These are phyloP conservation scores for Carassius auratus DNA, from an alignment of 2,113 vertebrate species.

Conservation along the genomic window DNA sequence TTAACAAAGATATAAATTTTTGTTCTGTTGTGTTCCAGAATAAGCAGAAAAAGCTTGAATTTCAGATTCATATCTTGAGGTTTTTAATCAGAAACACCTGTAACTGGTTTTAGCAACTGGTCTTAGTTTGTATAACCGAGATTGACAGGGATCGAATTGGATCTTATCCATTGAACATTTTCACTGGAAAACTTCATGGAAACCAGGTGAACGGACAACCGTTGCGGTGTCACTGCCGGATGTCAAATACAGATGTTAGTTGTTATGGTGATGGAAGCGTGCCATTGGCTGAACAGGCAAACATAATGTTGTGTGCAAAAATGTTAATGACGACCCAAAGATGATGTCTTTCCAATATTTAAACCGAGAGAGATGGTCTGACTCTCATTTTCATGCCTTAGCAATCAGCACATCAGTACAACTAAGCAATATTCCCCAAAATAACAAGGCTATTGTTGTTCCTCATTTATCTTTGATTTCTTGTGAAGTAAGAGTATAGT, in stretches of 20 bases:
- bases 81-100: background rate
- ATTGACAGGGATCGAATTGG: conserved; percentile 4
- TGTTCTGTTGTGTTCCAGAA: conserved; percentile 11
- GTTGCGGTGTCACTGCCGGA: conserved; percentile 37
- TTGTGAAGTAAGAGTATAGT: background rate
- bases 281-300: conserved; percentile 42
- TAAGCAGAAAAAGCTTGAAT: background rate
- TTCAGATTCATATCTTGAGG: conserved; percentile 27
- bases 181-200: conserved; percentile 21
- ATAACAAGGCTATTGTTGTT: background rate
- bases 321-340: background rate
- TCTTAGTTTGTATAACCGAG: background rate
- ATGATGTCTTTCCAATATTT: conserved; percentile 9
- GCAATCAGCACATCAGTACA: conserved; percentile 13
- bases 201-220: conserved; percentile 5
- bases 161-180: conserved; percentile 31
- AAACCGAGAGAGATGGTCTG: background rate
- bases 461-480: background rate
- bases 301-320: conserved; percentile 4
- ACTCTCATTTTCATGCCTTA: conserved; percentile 24
- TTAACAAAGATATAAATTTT: background rate
- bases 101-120: background rate
- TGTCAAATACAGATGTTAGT: conserved; percentile 56
- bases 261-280: conserved; percentile 49
- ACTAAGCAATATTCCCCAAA: background rate